A percentile compares a stretch with the other conserved stretches of the same genome.
phyloP scores from a whole-genome alignment of 2,797 vertebrate genomes.

The Mormyrops boulengeri region DNA sequence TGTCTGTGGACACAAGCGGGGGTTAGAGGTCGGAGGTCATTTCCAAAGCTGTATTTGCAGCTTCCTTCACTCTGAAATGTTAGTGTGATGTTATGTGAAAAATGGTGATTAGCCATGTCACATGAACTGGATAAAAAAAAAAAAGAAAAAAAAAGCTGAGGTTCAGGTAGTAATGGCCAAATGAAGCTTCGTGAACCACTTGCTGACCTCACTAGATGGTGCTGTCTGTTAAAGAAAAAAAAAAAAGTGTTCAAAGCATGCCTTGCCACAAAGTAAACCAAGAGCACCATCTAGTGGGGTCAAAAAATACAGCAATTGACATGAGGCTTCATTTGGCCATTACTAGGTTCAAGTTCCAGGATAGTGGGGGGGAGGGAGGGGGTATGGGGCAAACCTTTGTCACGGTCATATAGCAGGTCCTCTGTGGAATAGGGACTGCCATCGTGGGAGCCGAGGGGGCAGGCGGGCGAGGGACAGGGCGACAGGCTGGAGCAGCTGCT shows the following conservation, averaged over 20 bases:
- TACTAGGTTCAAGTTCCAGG: neutral
- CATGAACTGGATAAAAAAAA: neutral
- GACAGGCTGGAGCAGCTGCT: constrained; percentile 94
- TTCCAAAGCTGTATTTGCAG: neutral
- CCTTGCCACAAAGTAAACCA: neutral
- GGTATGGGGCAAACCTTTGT: constrained; percentile 76
- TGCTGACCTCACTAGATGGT: neutral
- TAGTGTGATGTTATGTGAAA: neutral
- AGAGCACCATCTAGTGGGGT: neutral
- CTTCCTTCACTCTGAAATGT: neutral
- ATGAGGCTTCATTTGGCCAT: neutral
- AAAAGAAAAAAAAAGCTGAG: neutral
- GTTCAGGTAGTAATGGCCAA: neutral
- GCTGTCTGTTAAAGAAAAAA: neutral
- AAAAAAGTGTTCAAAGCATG: neutral
- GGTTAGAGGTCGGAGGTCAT: neutral
- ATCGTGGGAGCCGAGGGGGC: constrained; percentile 83
- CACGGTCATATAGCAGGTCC: constrained; percentile 83
- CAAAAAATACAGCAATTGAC: neutral
- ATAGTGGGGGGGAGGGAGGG: neutral
- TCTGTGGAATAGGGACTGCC: constrained; percentile 92
- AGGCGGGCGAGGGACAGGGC: constrained; percentile 83
- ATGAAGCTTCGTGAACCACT: neutral
- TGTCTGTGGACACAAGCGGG: constrained; percentile 76
- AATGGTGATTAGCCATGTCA: neutral